These are phyloP conservation scores for Tautogolabrus adspersus DNA, from an alignment of 2,113 vertebrate genomes.

Conservation along the genomic window DNA sequence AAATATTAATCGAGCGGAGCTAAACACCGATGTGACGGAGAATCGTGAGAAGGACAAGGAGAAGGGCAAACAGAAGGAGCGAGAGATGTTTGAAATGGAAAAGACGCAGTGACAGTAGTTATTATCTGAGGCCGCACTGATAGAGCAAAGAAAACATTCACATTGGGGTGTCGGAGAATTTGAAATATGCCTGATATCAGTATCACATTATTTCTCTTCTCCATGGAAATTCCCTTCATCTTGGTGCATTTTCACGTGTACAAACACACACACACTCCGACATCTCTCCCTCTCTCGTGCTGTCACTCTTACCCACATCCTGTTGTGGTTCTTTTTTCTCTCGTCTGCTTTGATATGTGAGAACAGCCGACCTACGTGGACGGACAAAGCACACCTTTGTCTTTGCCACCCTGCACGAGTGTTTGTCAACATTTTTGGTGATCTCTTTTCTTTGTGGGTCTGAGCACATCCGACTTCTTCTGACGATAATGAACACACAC, in stretches of 20 bases:
- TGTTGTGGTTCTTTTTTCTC: conserved; percentile 64
- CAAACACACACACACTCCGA: conserved; percentile 25
- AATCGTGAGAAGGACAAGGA: conserved; percentile 33
- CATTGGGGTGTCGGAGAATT: conserved; percentile 43
- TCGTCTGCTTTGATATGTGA: conserved; percentile 70
- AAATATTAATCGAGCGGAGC: conserved; percentile 71
- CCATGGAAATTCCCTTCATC: conserved; percentile 65
- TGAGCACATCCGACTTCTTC: conserved; percentile 1
- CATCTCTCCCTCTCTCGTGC: conserved; percentile 16
- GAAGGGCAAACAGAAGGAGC: conserved; percentile 20
- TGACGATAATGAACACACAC: background rate
- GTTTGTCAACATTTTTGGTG: conserved; percentile 55
- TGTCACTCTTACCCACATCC: conserved; percentile 69
- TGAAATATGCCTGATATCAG: conserved; percentile 45
- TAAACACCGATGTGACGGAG: conserved; percentile 41
- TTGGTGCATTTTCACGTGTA: conserved; percentile 39
- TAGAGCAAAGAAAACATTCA: background rate
- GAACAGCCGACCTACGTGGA: conserved; percentile 43
- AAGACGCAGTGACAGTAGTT: conserved; percentile 5
- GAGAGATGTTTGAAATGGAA: conserved; percentile 27
- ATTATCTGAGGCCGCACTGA: conserved; percentile 2
- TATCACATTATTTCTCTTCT: conserved; percentile 43
- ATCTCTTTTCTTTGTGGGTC: conserved; percentile 19
- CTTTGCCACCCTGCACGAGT: conserved; percentile 45
- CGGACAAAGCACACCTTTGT: conserved; percentile 74